Percentiles rank a stretch among this genome's conserved stretches.
Conservation (phyloP, 2,113 vertebrate species). For the Caranx ignobilis region DNA sequence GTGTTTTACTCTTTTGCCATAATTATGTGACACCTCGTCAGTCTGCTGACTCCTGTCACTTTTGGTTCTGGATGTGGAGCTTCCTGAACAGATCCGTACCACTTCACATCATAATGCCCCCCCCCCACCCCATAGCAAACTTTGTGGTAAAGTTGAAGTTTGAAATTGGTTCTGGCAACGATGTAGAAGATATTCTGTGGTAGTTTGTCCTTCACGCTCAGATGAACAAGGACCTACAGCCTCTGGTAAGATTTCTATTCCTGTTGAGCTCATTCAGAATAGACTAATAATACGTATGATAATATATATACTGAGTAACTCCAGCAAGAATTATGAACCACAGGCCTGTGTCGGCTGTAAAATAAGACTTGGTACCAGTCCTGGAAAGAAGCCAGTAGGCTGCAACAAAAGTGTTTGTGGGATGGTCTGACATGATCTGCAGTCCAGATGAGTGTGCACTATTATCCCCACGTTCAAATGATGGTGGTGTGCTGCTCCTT, state of each 20-base stretch:
- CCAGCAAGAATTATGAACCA: background rate
- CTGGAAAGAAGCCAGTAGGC: background rate
- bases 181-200: background rate
- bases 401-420: background rate
- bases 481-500: background rate
- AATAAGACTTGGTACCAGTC: background rate
- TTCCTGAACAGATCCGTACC: background rate
- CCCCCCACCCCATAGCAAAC: background rate
- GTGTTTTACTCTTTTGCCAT: constrained; percentile 17
- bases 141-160: background rate
- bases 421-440: background rate
- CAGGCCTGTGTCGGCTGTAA: background rate
- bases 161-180: background rate
- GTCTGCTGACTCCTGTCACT: background rate
- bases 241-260: background rate
- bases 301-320: background rate
- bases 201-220: background rate
- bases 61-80: background rate
- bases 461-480: background rate
- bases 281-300: background rate
- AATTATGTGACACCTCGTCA: background rate
- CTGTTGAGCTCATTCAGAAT: constrained; percentile 1
- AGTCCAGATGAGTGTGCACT: background rate
- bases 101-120: background rate
- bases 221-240: background rate